Evolutionary conservation across 2,797 vertebrate genomes (phyloP), one percentile per base, ranked within the genome.

Genomic region (Pangasius macronema): DNA sequence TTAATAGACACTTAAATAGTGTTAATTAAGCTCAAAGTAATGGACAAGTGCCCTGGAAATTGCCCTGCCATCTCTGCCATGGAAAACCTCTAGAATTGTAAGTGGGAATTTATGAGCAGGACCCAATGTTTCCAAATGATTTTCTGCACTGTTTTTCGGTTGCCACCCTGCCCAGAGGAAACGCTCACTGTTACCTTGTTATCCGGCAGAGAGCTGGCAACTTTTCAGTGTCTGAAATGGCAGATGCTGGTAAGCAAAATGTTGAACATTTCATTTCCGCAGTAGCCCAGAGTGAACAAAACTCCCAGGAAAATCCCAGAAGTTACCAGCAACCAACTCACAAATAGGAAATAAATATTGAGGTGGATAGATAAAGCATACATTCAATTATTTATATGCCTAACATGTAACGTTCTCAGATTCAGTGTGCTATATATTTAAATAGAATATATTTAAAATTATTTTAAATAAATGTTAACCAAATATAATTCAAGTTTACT

Each of bases 1-100:
- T 95, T 95, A 96, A 96, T 96, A 95, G 95, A 95, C 94, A 94
- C 94, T 95, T 95, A 96, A 96, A 94, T 94, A 93, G 92, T 93
- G 94, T 95, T 96, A 96, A 96, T 96, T 96, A 94, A 94, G 93
- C 94, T 91, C 91, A 86, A 59, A 46, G 91, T 94, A 95, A 94
- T 95, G 92, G 93, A 92, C 92, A 90, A 93, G 92, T 88, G 86
- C 53, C 91, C 94, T 89, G 92, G 86, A 92, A 94, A 93, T 91
- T 92, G 91, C 92, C 88, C 91, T 90, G 86, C 86, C 90, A 88
- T 91, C 91, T 61, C 87, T 88, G 92, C 91, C 87, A 30, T 49
- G 70, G 86, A 70, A 85, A 91, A 91, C 90, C 77, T 68, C 27
- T 83, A 88, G 77, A 76, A 90, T 87, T 90, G 82, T 89, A 86